Base-by-base conservation (phyloP, 2,113 vertebrate species). In the Cranoglanis bouderius region DNA sequence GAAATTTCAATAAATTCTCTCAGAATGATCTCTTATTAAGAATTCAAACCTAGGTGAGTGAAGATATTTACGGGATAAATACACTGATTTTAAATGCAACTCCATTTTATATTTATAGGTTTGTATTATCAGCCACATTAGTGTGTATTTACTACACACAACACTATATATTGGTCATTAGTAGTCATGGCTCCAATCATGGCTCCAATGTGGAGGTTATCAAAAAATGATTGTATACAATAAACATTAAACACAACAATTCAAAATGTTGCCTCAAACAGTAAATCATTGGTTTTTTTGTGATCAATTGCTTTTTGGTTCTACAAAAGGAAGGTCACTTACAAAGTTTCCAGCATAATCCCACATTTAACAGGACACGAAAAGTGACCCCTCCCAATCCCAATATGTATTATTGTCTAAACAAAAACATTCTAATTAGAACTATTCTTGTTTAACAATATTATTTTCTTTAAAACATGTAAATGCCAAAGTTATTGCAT, bases 121-220 rank as follows among this genome's bases (percentile, higher is more conserved):
- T 40, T 55, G 13, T 51, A 32, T 38, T 70, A 57, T 82, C 65
- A 82, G 19, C 29, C 46, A 29, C 59, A 87, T 82, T 67, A 81
- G 75, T 81, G 75, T 67, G 61, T 67, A 53, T 80, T 81, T 65
- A 53, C 21, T 46, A 35, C 51, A 19, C 19, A 29, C 32, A 1
- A 61, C 77, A 2, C 19, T 43, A 49, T 55, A 26, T 38, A 55
- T 65, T 51, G 57, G 29, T 65, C 49, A 70, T 70, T 82, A 82
- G 63, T 12, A 78, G 77, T 70, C n/a, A n/a, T n/a, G n/a, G n/a
- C n/a, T n/a, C n/a, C n/a, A 87, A 82, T 87, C 61, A 55, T 82
- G 63, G 8, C 10, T 72, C 63, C 40, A n/a, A n/a, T n/a, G n/a
- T n/a, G n/a, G n/a, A n/a, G n/a, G n/a, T n/a, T n/a, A n/a, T n/a